A percentile compares a stretch with the other conserved stretches of the same genome.
phyloP scores from a whole-genome alignment of 2,888 invertebrate genomes.

The Dasysyrphus tricinctus region DNA sequence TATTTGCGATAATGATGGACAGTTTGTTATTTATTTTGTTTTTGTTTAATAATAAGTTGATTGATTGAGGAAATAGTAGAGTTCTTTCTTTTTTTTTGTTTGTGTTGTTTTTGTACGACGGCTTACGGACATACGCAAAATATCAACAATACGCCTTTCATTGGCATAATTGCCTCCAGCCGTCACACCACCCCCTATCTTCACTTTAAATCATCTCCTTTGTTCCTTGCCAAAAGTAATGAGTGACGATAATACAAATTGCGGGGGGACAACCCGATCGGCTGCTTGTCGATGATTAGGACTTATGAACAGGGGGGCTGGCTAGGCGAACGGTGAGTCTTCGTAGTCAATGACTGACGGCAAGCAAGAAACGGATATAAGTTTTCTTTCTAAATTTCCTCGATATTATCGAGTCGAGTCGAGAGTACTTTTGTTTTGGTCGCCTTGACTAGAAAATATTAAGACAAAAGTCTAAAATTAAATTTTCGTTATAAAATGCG shows the following conservation, averaged over 20 bases:
- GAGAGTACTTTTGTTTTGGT: slow-evolving; percentile 25
- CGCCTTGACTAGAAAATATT: slow-evolving; percentile 59
- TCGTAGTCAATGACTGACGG: background rate
- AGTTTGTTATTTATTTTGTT: slow-evolving; percentile 30
- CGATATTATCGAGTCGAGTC: slow-evolving; percentile 33
- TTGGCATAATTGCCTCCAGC: slow-evolving; percentile 46
- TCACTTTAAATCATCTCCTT: slow-evolving; percentile 47
- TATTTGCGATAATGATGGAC: slow-evolving; percentile 60
- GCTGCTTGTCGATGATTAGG: background rate
- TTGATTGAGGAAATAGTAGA: slow-evolving; percentile 24
- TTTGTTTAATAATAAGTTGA: slow-evolving; percentile 25
- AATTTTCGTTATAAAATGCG: slow-evolving; percentile 36
- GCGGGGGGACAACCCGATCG: slow-evolving; percentile 5
- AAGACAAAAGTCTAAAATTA: slow-evolving; percentile 63
- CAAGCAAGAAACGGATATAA: slow-evolving; percentile 40
- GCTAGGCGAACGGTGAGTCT: background rate
- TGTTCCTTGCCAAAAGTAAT: slow-evolving; percentile 69
- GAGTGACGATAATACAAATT: slow-evolving; percentile 42
- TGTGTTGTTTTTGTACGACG: slow-evolving; percentile 31
- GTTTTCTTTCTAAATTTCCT: slow-evolving; percentile 60
- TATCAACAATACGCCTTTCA: slow-evolving; percentile 72
- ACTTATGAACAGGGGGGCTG: background rate
- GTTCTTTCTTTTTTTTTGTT: slow-evolving; percentile 24
- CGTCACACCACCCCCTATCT: background rate
- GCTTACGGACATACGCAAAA: slow-evolving; percentile 47